Evolutionary conservation across 2,797 vertebrate species (phyloP).

Genomic region (Anguilla obscura): DNA sequence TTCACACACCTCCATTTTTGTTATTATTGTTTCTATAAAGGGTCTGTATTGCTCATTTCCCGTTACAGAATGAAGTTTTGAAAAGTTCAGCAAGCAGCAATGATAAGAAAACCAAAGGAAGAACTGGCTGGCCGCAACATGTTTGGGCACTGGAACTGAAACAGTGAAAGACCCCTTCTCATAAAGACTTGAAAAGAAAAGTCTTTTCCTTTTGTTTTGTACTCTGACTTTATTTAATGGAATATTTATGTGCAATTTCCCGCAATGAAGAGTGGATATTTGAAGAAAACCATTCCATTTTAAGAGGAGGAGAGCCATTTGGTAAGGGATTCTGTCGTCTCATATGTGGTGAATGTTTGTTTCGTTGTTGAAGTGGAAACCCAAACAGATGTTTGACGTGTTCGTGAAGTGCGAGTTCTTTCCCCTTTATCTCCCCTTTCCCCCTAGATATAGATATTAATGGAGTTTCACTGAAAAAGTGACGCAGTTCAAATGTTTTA

Average conservation of each 20-base stretch:
- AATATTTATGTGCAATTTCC: conserved; percentile 94
- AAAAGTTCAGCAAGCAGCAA: conserved; percentile 88
- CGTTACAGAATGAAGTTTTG: conserved; percentile 86
- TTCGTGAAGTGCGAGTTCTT: conserved; percentile 77
- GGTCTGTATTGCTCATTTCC: conserved; percentile 20
- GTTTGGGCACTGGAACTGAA: conserved; percentile 99
- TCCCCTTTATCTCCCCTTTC: conserved; percentile 51
- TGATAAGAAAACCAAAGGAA: conserved; percentile 97
- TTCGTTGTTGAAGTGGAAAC: conserved; percentile 64
- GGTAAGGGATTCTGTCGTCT: conserved; percentile 80
- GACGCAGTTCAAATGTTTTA: conserved; percentile 70
- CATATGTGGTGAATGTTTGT: conserved; percentile 73
- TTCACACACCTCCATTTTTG: not conserved
- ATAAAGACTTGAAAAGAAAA: conserved; percentile 49
- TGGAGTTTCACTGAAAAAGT: conserved; percentile 72
- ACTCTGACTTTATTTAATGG: conserved; percentile 73
- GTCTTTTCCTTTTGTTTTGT: conserved; percentile 52
- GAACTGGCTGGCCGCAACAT: conserved; percentile 98
- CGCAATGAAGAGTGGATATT: conserved; percentile 77
- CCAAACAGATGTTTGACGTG: conserved; percentile 66
- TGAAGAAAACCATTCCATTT: conserved; percentile 87
- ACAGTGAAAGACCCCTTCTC: conserved; percentile 73
- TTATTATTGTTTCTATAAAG: conserved; percentile 8
- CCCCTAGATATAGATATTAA: conserved; percentile 73
- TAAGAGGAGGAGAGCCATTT: conserved; percentile 80